A percentile compares a stretch with the other conserved stretches of the same genome.
Conservation (phyloP, 2,797 vertebrate genomes). For the Lates japonicus region DNA sequence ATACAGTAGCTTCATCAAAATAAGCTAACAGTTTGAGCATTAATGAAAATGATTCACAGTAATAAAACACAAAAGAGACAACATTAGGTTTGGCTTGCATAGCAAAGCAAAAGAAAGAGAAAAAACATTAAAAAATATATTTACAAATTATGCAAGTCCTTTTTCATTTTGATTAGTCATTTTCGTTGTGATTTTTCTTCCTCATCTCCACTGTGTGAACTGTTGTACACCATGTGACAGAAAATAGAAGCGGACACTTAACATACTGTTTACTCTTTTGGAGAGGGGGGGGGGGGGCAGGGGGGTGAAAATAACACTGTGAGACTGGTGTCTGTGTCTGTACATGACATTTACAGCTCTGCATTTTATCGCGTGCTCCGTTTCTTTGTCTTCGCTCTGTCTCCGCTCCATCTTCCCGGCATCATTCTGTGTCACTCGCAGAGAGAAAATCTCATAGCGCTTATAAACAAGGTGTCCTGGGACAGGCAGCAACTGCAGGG, state of each 20-base stretch:
- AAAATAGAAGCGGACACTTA: conserved; percentile 78
- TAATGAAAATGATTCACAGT: conserved; percentile 92
- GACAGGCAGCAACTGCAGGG: conserved; percentile 88
- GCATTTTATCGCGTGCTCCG: conserved; percentile 63
- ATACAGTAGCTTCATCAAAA: conserved; percentile 83
- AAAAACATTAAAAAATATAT: conserved; percentile 92
- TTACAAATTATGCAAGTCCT: conserved; percentile 95
- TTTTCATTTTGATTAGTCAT: conserved; percentile 87
- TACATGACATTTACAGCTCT: conserved; percentile 98
- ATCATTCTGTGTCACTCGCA: conserved; percentile 90
- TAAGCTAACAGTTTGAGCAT: conserved; percentile 82
- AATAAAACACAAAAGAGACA: conserved; percentile 95
- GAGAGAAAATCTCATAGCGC: conserved; percentile 93
- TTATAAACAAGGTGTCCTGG: conserved; percentile 89
- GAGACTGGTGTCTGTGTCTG: conserved; percentile 95
- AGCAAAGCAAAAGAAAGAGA: conserved; percentile 95
- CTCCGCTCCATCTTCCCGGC: conserved; percentile 65
- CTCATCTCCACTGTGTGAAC: conserved; percentile 72
- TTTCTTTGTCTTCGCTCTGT: conserved; percentile 60
- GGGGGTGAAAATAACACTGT: conserved; percentile 85
- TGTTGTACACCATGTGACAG: conserved; percentile 80
- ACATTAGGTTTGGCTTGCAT: conserved; percentile 95
- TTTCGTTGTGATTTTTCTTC: conserved; percentile 72
- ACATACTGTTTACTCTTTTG: conserved; percentile 85
- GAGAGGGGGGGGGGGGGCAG: conserved; percentile 85